These are phyloP conservation scores for Troides oblongomaculatus DNA, from an alignment of 2,888 invertebrate genomes.

Conservation along the genomic window DNA sequence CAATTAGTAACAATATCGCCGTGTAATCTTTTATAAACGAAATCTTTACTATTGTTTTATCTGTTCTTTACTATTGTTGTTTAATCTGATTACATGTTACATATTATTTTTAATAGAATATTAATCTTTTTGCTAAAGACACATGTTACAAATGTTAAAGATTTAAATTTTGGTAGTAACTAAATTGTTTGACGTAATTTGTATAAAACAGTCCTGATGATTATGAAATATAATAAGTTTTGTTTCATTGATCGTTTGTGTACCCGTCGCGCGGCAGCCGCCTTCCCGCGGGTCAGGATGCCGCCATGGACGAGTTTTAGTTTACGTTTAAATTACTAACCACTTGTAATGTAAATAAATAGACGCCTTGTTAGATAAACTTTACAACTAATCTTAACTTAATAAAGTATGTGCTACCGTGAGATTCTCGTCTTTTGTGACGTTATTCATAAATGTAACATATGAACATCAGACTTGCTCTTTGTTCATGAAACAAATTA, in stretches of 20 bases:
- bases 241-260: not conserved
- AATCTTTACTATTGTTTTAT: too few relatives aligned
- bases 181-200: not conserved
- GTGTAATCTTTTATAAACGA: too few relatives aligned
- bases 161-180: not conserved
- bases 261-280: not conserved
- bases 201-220: not conserved
- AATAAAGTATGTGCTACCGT: conserved; percentile 67
- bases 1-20: not conserved
- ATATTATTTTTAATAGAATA: too few relatives aligned
- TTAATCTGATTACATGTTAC: not conserved
- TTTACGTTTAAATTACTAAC: conserved; percentile 74
- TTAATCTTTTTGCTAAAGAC: not conserved
- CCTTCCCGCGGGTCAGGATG: conserved; percentile 8
- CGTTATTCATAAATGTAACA: conserved; percentile 26
- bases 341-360: conserved; percentile 77
- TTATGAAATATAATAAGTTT: not conserved
- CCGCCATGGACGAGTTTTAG: conserved; percentile 31
- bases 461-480: not conserved
- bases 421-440: conserved; percentile 47
- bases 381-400: conserved; percentile 68
- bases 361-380: conserved; percentile 73
- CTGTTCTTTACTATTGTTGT: too few relatives aligned
- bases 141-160: not conserved
- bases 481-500: too few relatives aligned